phyloP scores from a whole-genome alignment of 1,140 invertebrate genomes.

The Drosophila mojavensis region DNA sequence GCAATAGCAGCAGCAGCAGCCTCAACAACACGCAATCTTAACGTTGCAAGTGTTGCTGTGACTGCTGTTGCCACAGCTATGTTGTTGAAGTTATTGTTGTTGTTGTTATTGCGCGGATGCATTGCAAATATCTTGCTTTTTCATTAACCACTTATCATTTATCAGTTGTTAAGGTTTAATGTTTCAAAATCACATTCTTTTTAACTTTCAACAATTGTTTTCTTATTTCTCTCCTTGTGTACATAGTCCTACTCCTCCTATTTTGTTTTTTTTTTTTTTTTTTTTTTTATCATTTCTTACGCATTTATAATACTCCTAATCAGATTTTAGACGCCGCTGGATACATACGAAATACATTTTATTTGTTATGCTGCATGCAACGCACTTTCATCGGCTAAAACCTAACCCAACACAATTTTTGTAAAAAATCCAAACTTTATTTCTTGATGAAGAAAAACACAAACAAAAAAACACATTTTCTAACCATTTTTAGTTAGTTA shows the following conservation, averaged over 20 bases:
- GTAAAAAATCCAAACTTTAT: constrained; percentile 5
- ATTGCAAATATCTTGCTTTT: constrained; percentile 16
- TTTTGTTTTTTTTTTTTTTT: neutral
- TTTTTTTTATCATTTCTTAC: constrained; percentile 1
- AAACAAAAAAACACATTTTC: constrained; percentile 4
- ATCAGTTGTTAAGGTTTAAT: constrained; percentile 22
- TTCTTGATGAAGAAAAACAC: constrained; percentile 22
- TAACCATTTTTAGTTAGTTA: constrained; percentile 45
- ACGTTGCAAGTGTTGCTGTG: neutral
- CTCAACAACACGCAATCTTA: neutral
- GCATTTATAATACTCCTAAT: constrained; percentile 22
- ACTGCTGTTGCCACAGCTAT: constrained; percentile 6
- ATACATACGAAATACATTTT: constrained; percentile 29
- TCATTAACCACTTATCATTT: constrained; percentile 9
- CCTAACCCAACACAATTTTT: constrained; percentile 7
- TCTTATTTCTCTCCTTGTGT: constrained; percentile 11
- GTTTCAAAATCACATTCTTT: constrained; percentile 1
- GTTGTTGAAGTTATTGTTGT: neutral
- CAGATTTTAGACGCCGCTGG: constrained; percentile 32
- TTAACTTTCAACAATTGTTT: neutral
- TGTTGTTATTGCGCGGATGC: constrained; percentile 5
- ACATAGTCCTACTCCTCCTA: constrained; percentile 6
- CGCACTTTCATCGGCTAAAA: constrained; percentile 29
- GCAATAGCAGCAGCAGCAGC: constrained; percentile 2
- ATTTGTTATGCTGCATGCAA: constrained; percentile 35